Percentiles rank a stretch among this genome's conserved stretches.
Conservation (phyloP, 2,888 invertebrate species). For the Aromia moschata region DNA sequence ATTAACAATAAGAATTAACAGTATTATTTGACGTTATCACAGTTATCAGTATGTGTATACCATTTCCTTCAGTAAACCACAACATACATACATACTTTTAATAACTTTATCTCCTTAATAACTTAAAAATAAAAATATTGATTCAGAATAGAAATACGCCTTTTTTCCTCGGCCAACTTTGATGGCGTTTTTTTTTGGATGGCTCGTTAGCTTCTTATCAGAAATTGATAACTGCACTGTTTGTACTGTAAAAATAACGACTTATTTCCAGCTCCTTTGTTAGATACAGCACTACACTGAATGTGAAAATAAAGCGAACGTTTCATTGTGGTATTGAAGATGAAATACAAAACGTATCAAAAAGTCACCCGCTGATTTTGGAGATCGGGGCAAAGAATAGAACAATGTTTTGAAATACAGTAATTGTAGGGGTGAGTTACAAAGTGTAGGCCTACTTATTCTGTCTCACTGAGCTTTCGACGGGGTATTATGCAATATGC, state of each 20-base stretch:
- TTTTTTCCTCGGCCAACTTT: too few relatives aligned
- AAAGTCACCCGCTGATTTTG: slow-evolving; percentile 30
- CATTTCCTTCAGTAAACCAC: too few relatives aligned
- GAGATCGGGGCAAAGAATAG: slow-evolving; percentile 28
- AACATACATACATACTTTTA: too few relatives aligned
- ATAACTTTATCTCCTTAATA: too few relatives aligned
- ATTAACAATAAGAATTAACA: too few relatives aligned
- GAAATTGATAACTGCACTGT: too few relatives aligned
- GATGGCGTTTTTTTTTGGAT: too few relatives aligned
- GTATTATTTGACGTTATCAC: too few relatives aligned
- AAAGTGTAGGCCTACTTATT: slow-evolving; percentile 42
- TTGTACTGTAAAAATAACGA: slow-evolving; percentile 2
- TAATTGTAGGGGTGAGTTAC: slow-evolving; percentile 38
- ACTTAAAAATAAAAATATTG: too few relatives aligned
- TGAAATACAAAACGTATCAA: slow-evolving; percentile 32
- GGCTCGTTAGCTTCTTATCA: too few relatives aligned
- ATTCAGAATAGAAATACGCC: too few relatives aligned
- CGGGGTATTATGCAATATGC: neutral
- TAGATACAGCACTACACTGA: neutral
- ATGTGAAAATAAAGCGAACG: neutral
- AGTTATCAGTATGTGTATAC: too few relatives aligned
- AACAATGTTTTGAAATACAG: slow-evolving; percentile 32
- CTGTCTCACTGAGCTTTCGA: slow-evolving; percentile 41
- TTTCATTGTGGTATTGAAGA: slow-evolving; percentile 7
- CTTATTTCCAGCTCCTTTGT: neutral